Percentiles rank a stretch among this genome's conserved stretches.
These are phyloP conservation scores for Vombatus ursinus DNA, from an alignment of 2,113 vertebrate genomes.

Conservation along the genomic window DNA sequence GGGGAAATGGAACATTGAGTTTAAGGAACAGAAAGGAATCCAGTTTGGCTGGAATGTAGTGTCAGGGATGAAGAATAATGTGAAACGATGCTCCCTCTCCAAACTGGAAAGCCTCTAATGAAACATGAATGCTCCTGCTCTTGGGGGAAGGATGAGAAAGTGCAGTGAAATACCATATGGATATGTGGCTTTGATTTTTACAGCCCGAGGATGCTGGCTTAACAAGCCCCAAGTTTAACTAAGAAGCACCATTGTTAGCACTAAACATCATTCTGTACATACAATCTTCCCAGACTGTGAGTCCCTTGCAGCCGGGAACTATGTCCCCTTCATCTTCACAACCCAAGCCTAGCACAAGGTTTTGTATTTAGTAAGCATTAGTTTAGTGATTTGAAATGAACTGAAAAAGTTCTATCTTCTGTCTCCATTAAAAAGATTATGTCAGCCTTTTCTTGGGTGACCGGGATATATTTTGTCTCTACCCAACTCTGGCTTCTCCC, in stretches of 20 bases:
- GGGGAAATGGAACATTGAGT: not conserved
- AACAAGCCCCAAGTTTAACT: conserved; percentile 40
- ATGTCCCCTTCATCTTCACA: not conserved
- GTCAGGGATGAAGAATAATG: not conserved
- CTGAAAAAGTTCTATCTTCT: conserved; percentile 76
- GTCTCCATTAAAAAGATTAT: conserved; percentile 80
- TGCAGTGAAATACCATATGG: conserved; percentile 17
- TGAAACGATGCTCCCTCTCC: conserved; percentile 54
- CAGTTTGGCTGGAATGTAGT: not conserved
- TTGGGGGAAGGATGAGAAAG: not conserved
- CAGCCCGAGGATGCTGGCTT: conserved; percentile 15
- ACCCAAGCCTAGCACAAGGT: not conserved
- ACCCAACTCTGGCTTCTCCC: conserved; percentile 24
- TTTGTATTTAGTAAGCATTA: not conserved
- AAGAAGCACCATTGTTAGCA: conserved; percentile 44
- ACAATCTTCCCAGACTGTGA: conserved; percentile 11
- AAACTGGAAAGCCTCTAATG: conserved; percentile 13
- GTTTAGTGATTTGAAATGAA: not conserved
- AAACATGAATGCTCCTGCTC: conserved; percentile 5
- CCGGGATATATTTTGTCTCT: conserved; percentile 68
- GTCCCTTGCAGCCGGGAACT: not conserved
- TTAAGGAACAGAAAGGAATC: not conserved
- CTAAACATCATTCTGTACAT: conserved; percentile 36
- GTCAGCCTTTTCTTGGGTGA: conserved; percentile 80
- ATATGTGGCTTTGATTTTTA: conserved; percentile 12